Evolutionary conservation across 1,140 invertebrate genomes (phyloP).

Genomic region (Chymomyza costata): DNA sequence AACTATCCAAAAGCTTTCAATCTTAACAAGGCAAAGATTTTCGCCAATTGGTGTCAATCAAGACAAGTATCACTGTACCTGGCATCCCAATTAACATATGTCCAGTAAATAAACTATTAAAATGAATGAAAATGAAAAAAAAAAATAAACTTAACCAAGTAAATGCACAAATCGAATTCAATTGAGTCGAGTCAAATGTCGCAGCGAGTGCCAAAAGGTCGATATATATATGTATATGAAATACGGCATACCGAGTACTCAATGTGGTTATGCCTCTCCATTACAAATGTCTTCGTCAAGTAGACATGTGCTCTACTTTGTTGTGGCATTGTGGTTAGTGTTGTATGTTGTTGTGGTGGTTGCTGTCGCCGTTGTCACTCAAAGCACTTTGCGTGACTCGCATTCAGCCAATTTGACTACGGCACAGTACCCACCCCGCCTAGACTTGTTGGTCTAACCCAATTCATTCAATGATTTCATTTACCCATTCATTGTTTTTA

Average conservation of each 20-base stretch:
- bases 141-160: conserved; percentile 48
- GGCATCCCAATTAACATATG: conserved; percentile 16
- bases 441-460: conserved; percentile 24
- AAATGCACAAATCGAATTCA: conserved; percentile 62
- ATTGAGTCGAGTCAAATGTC: conserved; percentile 65
- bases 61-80: too few species aligned
- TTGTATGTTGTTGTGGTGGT: too few species aligned
- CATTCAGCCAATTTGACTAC: conserved; percentile 52
- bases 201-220: conserved; percentile 42
- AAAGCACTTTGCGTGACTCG: conserved; percentile 42
- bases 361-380: too few species aligned
- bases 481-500: conserved; percentile 55
- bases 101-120: conserved; percentile 53
- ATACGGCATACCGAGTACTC: too few species aligned
- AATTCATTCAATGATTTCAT: conserved; percentile 71
- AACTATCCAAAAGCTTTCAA: too few species aligned
- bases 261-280: too few species aligned
- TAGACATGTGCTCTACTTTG: conserved; percentile 52
- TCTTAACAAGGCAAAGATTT: too few species aligned
- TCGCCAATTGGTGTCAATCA: too few species aligned
- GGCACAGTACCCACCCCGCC: neutral
- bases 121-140: too few species aligned
- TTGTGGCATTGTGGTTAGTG: too few species aligned
- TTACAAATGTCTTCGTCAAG: conserved; percentile 26
- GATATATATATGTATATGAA: too few species aligned